Percentiles rank a stretch among this genome's conserved stretches.
phyloP scores from a whole-genome alignment of 92 coral and sea anemone species.

The Phymanthus crucifer region DNA sequence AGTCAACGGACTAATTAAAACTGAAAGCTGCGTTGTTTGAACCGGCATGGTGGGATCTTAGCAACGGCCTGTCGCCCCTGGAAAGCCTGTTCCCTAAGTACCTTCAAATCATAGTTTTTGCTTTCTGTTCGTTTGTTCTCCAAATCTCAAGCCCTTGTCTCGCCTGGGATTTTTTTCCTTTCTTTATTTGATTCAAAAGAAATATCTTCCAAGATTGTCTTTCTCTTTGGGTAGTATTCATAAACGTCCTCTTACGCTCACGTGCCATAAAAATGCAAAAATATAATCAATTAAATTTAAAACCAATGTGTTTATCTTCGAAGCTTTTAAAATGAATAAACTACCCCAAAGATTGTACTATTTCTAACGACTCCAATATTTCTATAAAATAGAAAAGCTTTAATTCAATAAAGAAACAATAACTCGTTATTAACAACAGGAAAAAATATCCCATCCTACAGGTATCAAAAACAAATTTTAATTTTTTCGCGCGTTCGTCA shows the following conservation, averaged over 20 bases:
- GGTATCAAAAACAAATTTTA: neutral
- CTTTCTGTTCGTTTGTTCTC: neutral
- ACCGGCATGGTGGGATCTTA: constrained; percentile 16
- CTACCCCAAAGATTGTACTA: neutral
- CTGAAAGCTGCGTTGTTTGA: constrained; percentile 25
- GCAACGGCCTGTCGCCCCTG: constrained; percentile 9
- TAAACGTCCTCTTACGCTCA: no score
- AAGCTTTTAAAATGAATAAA: neutral
- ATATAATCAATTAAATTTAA: neutral
- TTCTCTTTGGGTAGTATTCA: neutral
- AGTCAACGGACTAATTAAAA: constrained; percentile 54
- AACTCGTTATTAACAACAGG: neutral
- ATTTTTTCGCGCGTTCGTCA: no score
- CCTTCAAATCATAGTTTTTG: neutral
- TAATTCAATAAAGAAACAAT: neutral
- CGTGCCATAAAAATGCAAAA: neutral
- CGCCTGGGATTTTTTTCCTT: no score
- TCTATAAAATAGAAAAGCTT: neutral
- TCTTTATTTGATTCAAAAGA: neutral
- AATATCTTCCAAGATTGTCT: neutral
- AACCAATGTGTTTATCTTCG: neutral
- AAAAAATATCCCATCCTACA: neutral
- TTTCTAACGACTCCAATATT: neutral
- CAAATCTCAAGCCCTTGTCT: neutral
- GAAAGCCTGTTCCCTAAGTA: neutral